Evolutionary conservation across 2,113 vertebrate species (phyloP).

Genomic region (Myodes glareolus): DNA sequence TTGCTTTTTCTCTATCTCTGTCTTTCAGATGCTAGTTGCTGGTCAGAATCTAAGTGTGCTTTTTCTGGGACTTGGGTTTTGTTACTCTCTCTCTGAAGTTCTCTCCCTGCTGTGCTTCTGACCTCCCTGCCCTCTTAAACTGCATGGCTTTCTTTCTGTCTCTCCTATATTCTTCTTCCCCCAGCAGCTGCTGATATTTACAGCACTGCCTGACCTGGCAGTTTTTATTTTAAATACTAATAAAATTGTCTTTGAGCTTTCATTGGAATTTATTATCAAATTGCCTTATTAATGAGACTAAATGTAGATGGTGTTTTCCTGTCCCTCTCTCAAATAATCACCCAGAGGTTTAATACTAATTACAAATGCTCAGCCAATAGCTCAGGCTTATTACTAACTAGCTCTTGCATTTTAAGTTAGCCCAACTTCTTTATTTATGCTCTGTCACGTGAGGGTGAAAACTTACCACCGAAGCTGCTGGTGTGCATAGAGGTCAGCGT

Average conservation of each 20-base stretch:
- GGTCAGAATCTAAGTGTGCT: not conserved
- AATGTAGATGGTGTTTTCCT: too few species aligned
- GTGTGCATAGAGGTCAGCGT: too few species aligned
- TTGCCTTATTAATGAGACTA: not conserved
- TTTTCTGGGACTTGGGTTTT: not conserved
- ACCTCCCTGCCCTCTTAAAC: not conserved
- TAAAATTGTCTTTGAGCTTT: not conserved
- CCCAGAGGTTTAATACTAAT: too few species aligned
- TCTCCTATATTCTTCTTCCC: not conserved
- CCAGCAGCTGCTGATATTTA: not conserved
- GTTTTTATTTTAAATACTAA: not conserved
- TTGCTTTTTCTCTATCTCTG: not conserved
- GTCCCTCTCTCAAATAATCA: too few species aligned
- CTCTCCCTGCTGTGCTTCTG: not conserved
- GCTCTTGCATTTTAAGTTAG: too few species aligned
- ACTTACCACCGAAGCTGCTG: too few species aligned
- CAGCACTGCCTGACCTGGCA: not conserved
- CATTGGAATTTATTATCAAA: not conserved
- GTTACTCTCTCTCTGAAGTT: not conserved
- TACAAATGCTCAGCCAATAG: too few species aligned
- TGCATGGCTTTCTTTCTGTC: not conserved
- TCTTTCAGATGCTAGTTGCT: not conserved
- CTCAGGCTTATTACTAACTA: too few species aligned
- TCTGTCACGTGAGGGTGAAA: too few species aligned
- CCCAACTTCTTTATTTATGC: too few species aligned